Evolutionary conservation across 2,888 invertebrate species (phyloP), one percentile per base, ranked within the genome.

Genomic region (Eupithecia exiguata): DNA sequence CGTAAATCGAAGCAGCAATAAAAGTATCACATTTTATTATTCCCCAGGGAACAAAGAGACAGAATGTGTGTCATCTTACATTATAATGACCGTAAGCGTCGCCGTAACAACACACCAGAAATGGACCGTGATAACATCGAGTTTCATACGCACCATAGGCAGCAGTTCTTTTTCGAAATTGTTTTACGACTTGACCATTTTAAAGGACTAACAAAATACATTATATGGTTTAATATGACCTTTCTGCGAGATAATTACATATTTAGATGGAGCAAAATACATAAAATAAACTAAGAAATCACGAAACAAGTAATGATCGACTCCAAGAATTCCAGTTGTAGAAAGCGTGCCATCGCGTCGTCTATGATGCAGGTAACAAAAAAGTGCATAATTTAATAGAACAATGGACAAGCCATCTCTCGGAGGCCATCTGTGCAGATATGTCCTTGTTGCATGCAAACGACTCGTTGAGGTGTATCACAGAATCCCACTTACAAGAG

Each of bases 331-430:
- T 84, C 84, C 83, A 84, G 83, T 84, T 79, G 86, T 88, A 90
- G 91, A 91, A 90, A 91, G 90, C 89, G 91, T 91, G 90, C 90
- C 91, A 91, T 70, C 85, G 84, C 86, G 80, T 79, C 82, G 84
- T 80, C 82, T 83, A 84, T 83, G 84, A 83, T 85, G 84, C 80
- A 78, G 83, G 74, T 82, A 80, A 82, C 86, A 89, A 89, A 90
- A 89, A 90, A 87, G 86, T 86, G 88, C 85, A 89, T 89, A 90
- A 87, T 89, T 87, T 87, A 84, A 86, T 83, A 86, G 84, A 82
- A 90, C 88, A 90, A 90, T 89, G 81, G 86, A 80, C 79, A 83
- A 84, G 84, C 83, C 83, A 83, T 84, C 82, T 86, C 84, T 86
- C 79, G 85, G 88, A 88, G 89, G 89, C 87, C 86, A 85, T 83